These are phyloP conservation scores for Alentia gelatinosa DNA, from an alignment of 2,888 invertebrate species.

Conservation along the genomic window DNA sequence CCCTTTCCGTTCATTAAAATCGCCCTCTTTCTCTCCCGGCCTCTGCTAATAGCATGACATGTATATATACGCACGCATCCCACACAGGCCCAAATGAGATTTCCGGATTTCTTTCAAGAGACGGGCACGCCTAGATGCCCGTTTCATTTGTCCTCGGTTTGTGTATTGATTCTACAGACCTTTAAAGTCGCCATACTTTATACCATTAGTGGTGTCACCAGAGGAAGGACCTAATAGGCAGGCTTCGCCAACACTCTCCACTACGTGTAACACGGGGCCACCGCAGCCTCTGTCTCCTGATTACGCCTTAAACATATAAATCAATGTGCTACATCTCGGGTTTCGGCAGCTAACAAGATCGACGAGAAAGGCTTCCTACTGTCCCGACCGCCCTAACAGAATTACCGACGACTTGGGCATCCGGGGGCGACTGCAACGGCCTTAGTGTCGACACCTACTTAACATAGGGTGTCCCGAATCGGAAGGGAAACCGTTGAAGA, in stretches of 20 bases:
- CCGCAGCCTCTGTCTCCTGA: not conserved
- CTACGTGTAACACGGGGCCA: not conserved
- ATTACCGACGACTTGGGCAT: not conserved
- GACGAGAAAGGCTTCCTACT: not conserved
- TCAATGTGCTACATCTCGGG: not conserved
- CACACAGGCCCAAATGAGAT: no score
- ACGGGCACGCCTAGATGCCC: no score
- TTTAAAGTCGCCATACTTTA: no score
- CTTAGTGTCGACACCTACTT: not conserved
- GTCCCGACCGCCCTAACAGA: not conserved
- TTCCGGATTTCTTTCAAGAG: no score
- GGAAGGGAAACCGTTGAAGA: no score
- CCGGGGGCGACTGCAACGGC: not conserved
- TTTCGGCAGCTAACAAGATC: not conserved
- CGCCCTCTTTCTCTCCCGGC: not conserved
- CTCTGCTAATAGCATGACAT: no score
- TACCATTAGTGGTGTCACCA: no score
- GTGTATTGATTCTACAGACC: no score
- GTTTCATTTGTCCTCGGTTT: no score
- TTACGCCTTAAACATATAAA: conserved; percentile 11
- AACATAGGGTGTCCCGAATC: not conserved
- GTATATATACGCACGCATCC: no score
- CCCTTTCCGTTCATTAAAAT: not conserved
- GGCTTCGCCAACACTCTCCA: no score
- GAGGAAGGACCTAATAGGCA: no score